These are phyloP conservation scores for Nowickia ferox DNA, from an alignment of 2,888 invertebrate species.

Conservation along the genomic window DNA sequence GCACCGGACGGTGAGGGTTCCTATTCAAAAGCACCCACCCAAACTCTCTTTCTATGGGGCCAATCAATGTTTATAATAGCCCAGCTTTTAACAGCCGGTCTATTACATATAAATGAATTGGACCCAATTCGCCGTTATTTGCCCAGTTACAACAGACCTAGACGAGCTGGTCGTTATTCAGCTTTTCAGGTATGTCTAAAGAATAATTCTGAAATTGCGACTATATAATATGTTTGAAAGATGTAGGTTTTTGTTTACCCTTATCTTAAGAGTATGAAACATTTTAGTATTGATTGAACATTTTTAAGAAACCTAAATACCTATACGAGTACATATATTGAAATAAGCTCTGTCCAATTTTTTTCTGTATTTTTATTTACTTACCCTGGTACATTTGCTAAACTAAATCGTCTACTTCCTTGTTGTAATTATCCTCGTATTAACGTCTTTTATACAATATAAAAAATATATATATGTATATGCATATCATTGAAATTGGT, in stretches of 20 bases:
- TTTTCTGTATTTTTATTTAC: constrained; percentile 64
- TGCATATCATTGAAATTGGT: constrained; percentile 53
- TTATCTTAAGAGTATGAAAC: constrained; percentile 25
- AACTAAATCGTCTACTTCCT: constrained; percentile 48
- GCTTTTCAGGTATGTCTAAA: constrained; percentile 93
- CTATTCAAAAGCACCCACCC: constrained; percentile 81
- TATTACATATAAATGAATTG: constrained; percentile 96
- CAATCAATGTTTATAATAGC: constrained; percentile 98
- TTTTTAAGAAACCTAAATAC: constrained; percentile 7
- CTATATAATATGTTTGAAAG: constrained; percentile 7
- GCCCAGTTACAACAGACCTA: constrained; percentile 97
- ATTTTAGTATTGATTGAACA: constrained; percentile 43
- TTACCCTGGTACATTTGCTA: constrained; percentile 42
- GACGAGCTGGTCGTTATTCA: constrained; percentile 96
- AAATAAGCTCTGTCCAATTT: constrained; percentile 60
- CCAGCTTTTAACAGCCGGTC: constrained; percentile 93
- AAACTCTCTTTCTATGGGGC: constrained; percentile 94
- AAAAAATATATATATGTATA: constrained; percentile 17
- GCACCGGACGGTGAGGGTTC: constrained; percentile 83
- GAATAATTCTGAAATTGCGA: background rate
- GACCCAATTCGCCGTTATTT: constrained; percentile 97
- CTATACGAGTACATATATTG: constrained; percentile 32
- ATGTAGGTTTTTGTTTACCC: constrained; percentile 48
- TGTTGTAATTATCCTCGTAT: constrained; percentile 60
- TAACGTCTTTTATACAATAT: constrained; percentile 39